A percentile compares a stretch with the other conserved stretches of the same genome.
Conservation (phyloP, 2,797 vertebrate genomes). For the Crenuchus spilurus region DNA sequence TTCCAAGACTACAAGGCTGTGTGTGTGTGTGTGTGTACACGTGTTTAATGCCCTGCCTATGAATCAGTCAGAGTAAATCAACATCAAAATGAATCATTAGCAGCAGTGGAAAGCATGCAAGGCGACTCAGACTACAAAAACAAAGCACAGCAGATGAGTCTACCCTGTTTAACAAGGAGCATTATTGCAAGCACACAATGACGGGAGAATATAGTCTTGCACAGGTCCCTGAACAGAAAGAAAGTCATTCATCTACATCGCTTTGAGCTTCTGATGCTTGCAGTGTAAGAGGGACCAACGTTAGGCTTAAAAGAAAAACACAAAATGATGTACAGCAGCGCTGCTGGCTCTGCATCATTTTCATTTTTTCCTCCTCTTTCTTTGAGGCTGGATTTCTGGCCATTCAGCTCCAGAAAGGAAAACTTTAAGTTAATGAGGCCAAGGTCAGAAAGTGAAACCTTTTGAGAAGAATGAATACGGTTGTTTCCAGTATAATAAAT, state of each 20-base stretch:
- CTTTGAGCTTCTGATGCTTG: not conserved
- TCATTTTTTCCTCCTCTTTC: slow-evolving; percentile 14
- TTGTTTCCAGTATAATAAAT: slow-evolving; percentile 32
- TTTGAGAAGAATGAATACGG: not conserved
- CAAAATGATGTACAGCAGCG: not conserved
- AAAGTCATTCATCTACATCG: not conserved
- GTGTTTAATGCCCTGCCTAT: slow-evolving; percentile 63
- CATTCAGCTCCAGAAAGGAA: not conserved
- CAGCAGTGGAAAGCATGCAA: slow-evolving; percentile 36
- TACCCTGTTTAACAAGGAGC: slow-evolving; percentile 32
- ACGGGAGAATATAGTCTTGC: not conserved
- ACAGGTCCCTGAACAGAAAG: not conserved
- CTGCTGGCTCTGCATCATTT: not conserved
- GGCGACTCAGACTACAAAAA: slow-evolving; percentile 18
- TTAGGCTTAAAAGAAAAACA: not conserved
- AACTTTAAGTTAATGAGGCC: slow-evolving; percentile 1
- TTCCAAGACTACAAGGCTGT: not conserved
- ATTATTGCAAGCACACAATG: slow-evolving; percentile 28
- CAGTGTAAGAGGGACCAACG: not conserved
- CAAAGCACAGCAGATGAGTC: not conserved
- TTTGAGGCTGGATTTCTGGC: not conserved
- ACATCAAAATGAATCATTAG: slow-evolving; percentile 62
- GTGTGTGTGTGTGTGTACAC: not conserved
- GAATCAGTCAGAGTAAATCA: slow-evolving; percentile 67
- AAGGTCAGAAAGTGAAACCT: slow-evolving; percentile 1